Evolutionary conservation across 2,888 invertebrate genomes (phyloP), one percentile per base, ranked within the genome.

Genomic region (Dicroscelio sp.): DNA sequence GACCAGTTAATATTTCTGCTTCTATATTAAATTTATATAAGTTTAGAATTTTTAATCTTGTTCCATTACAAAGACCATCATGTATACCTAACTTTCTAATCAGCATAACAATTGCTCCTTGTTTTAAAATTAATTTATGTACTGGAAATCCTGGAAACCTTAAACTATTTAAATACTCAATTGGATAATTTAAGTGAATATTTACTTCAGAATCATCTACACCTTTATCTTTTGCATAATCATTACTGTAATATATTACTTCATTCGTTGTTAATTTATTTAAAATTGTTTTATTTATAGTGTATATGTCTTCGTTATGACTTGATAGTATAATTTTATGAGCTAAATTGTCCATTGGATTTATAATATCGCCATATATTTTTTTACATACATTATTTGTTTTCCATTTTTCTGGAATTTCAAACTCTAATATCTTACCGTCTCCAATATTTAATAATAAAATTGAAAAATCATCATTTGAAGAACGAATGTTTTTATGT

Each of bases 1-100:
- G n/a, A n/a, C n/a, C n/a, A n/a, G n/a, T n/a, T n/a, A n/a, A n/a
- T n/a, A n/a, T n/a, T n/a, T n/a, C n/a, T n/a, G n/a, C n/a, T n/a
- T n/a, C n/a, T n/a, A n/a, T n/a, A n/a, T n/a, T n/a, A n/a, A n/a
- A n/a, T n/a, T n/a, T n/a, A n/a, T n/a, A n/a, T n/a, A n/a, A n/a
- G n/a, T n/a, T n/a, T n/a, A n/a, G n/a, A n/a, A n/a, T n/a, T n/a
- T n/a, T n/a, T n/a, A n/a, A n/a, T n/a, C n/a, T n/a, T n/a, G n/a
- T 93, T 30, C 89, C 89, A 65, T 92, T 92, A 78, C 91, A 90
- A n/a, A 93, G 35, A 52, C 82, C 90, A 78, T 88, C 90, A 69
- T 76, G 82, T 55, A 90, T 90, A 88, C 86, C 83, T 43, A 88
- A 71, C 86, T 92, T 92, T 71, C 88, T 43, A 30, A 88, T 90